Evolutionary conservation across 2,113 vertebrate genomes (phyloP).

Genomic region (Anarrhichthys ocellatus): DNA sequence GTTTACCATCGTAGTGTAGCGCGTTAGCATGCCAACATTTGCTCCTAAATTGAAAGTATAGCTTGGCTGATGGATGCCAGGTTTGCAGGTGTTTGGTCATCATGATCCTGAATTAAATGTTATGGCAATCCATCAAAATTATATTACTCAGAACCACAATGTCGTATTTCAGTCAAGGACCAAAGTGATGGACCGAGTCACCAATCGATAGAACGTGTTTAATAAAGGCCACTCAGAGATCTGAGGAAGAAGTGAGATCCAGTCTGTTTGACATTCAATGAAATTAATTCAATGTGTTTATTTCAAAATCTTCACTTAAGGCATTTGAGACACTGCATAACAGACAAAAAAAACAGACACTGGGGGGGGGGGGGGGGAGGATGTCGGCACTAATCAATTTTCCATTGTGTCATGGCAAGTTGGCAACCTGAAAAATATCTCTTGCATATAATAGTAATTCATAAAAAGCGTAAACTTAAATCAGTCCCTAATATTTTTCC

Average conservation of each 20-base stretch:
- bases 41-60: too few species aligned
- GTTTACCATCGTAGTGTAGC: background rate
- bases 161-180: background rate
- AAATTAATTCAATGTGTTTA: slow-evolving; percentile 79
- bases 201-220: background rate
- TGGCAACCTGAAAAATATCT: slow-evolving; percentile 76
- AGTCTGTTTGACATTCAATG: slow-evolving; percentile 59
- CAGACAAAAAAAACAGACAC: slow-evolving; percentile 72
- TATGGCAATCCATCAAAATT: background rate
- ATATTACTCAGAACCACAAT: background rate
- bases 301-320: slow-evolving; percentile 84
- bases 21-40: too few species aligned
- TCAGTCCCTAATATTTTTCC: slow-evolving; percentile 54
- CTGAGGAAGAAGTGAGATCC: background rate
- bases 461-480: slow-evolving; percentile 51
- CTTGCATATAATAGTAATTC: slow-evolving; percentile 78
- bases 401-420: slow-evolving; percentile 60
- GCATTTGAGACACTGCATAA: slow-evolving; percentile 86
- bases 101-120: background rate
- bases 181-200: background rate
- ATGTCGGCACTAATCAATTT: slow-evolving; percentile 59
- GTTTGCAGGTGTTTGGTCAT: background rate
- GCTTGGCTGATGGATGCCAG: background rate
- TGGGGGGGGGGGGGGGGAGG: slow-evolving; percentile 40
- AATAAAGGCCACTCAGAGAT: background rate